Base-by-base conservation (phyloP, 1,140 invertebrate genomes). In the Lycorma delicatula region DNA sequence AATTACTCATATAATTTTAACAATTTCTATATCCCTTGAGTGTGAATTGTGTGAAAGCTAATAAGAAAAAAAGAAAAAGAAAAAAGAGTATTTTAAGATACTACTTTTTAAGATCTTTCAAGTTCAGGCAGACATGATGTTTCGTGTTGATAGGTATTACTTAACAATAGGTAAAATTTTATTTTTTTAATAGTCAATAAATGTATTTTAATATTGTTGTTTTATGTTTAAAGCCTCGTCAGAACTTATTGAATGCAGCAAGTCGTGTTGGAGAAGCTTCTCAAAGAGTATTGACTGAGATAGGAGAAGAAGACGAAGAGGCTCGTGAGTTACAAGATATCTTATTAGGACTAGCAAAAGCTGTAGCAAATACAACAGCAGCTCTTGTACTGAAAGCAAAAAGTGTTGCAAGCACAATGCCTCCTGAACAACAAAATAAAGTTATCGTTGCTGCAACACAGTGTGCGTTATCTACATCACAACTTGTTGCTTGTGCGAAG, bases 401-500 rank as follows among this genome's bases (percentile, higher is more conserved):
- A 75, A 89, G 87, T 66, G 89, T 94, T 48, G 92, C 96, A 0
- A 86, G 88, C 5, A 91, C 87, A 48, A 93, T 93, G 67, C 80
- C 83, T 9, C 81, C 85, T 62, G 83, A 87, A 55, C 78, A 81
- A 38, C 85, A 89, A 66, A 96, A 97, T 72, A 80, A 82, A 62
- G 92, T 98, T 1, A 98, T 98, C 63, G 86, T 86, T 9, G 89
- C 92, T 0, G 97, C 97, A 0, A 97, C 94, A 0, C 87, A 98
- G 72, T 97, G 94, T 73, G 97, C 97, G 0, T 75, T 99, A 25
- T 92, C 94, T 1, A 99, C 97, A 0, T 97, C 93, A 27, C 97
- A 99, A 70, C 76, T 99, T 1, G 95, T 99, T 0, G 94, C 97
- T 0, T 98, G 94, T 70, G 91, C 97, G 11, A 98, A 98, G 77